phyloP scores from a whole-genome alignment of 2,888 invertebrate species.

The Habroteleia sp. region DNA sequence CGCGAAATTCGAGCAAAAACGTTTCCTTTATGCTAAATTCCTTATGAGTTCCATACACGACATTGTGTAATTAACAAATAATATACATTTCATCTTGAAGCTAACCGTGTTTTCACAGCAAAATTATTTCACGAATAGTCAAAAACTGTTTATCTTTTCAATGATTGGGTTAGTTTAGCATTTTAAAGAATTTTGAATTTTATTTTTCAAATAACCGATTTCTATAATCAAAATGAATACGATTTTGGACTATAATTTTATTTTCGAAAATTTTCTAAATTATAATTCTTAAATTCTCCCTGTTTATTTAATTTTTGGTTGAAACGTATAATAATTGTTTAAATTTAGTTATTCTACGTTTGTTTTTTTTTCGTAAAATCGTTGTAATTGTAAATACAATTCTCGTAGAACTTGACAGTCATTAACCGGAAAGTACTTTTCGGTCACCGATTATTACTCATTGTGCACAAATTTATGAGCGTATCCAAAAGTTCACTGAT shows the following conservation, averaged over 20 bases:
- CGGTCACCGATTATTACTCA: slow-evolving; percentile 55
- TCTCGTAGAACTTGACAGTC: slow-evolving; percentile 13
- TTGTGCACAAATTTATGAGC: slow-evolving; percentile 49
- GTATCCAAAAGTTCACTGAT: slow-evolving; percentile 39
- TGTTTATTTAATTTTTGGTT: too few species aligned
- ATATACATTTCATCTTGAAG: slow-evolving; percentile 34
- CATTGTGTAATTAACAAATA: slow-evolving; percentile 41
- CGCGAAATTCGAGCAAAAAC: slow-evolving; percentile 46
- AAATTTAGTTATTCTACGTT: too few species aligned
- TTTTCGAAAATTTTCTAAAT: too few species aligned
- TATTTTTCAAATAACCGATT: too few species aligned
- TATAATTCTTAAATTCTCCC: too few species aligned
- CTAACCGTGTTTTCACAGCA: slow-evolving; percentile 30
- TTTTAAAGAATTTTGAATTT: too few species aligned
- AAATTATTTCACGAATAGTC: slow-evolving; percentile 18
- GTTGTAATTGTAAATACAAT: slow-evolving; percentile 16
- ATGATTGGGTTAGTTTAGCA: too few species aligned
- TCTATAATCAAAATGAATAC: too few species aligned
- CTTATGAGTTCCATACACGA: slow-evolving; percentile 38
- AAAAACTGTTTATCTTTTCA: neutral
- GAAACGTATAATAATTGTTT: too few species aligned
- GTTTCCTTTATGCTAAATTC: slow-evolving; percentile 48
- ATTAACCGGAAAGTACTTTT: slow-evolving; percentile 40
- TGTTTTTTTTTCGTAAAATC: neutral
- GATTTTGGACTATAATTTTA: too few species aligned